Base-by-base conservation (phyloP, 2,797 vertebrate species). In the Anguilla marmorata region DNA sequence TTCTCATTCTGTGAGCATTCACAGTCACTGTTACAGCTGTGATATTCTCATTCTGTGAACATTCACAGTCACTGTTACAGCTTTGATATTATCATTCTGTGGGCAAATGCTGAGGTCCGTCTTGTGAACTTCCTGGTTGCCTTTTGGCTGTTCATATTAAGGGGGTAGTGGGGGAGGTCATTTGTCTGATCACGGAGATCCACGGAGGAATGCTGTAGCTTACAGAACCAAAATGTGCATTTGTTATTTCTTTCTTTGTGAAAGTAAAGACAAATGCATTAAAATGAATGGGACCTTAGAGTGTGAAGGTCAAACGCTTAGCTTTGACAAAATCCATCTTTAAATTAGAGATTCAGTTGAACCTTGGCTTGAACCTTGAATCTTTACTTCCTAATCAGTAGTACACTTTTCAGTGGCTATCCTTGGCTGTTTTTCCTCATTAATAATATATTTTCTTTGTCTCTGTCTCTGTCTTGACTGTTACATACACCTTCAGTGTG, bases 391-490 rank as follows among this genome's bases (percentile, higher is more conserved):
- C 27, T 27, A 7, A n/a, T 27, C n/a, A n/a, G 66, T 69, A 30
- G n/a, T 69, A 27, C n/a, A 69, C 24, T 7, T 69, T 27, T 69
- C 9, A 9, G 30, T 69, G n/a, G 8, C 8, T 69, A 7, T 69
- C 6, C n/a, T 14, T 3, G 60, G 19, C 3, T 21, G 8, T 69
- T 69, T 69, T 27, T 69, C 66, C 66, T 69, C 5, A 2, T n/a
- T 24, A 27, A 30, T 30, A 27, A 69, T 30, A 30, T 30, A n/a
- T 69, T 1, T n/a, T n/a, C 66, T n/a, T 30, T 69, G 60, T 89
- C 52, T 82, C 33, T 88, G 33, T 37, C 85, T 80, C 33, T 88
- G 33, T 37, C 85, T 80, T 83, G 45, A 52, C 19, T 30, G 7
- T 11, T 72, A 21, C 54, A 9, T 48, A 21, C 21, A n/a, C 30